Evolutionary conservation across 2,888 invertebrate genomes (phyloP).

Genomic region (Papilio elwesi): DNA sequence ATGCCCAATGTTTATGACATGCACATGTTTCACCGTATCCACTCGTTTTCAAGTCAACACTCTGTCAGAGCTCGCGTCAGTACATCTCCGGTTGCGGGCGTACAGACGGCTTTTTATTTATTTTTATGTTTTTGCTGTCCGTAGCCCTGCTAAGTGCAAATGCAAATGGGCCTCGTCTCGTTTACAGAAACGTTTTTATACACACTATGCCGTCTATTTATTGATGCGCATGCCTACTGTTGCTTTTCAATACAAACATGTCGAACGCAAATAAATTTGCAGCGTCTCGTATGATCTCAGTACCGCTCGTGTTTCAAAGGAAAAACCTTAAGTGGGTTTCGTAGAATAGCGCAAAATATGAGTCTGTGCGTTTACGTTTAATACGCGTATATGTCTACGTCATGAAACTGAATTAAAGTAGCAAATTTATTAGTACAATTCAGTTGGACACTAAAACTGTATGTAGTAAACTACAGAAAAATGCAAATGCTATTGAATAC

Average conservation of each 20-base stretch:
- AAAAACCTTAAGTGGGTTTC: slow-evolving; percentile 11
- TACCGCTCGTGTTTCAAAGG: slow-evolving; percentile 32
- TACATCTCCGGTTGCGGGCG: slow-evolving; percentile 53
- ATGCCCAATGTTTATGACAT: slow-evolving; percentile 15
- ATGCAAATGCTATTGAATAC: no score
- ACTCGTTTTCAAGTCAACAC: slow-evolving; percentile 34
- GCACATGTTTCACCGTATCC: slow-evolving; percentile 26
- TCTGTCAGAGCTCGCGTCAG: slow-evolving; percentile 43
- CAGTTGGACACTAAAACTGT: no score
- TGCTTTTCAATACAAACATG: slow-evolving; percentile 48
- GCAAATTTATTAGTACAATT: not conserved
- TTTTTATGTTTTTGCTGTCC: slow-evolving; percentile 64
- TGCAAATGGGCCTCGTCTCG: slow-evolving; percentile 75
- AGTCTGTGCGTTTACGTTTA: not conserved
- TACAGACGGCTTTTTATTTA: slow-evolving; percentile 65
- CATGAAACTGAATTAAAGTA: not conserved
- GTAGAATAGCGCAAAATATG: not conserved
- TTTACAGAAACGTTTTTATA: slow-evolving; percentile 76
- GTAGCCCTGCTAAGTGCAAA: slow-evolving; percentile 73
- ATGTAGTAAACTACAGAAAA: no score
- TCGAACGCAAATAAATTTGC: slow-evolving; percentile 29
- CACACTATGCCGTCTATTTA: slow-evolving; percentile 64
- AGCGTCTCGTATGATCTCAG: slow-evolving; percentile 4
- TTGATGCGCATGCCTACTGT: slow-evolving; percentile 58
- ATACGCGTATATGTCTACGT: not conserved